These are phyloP conservation scores for Trinorchestia longiramus DNA, from an alignment of 1,140 invertebrate species.

Conservation along the genomic window DNA sequence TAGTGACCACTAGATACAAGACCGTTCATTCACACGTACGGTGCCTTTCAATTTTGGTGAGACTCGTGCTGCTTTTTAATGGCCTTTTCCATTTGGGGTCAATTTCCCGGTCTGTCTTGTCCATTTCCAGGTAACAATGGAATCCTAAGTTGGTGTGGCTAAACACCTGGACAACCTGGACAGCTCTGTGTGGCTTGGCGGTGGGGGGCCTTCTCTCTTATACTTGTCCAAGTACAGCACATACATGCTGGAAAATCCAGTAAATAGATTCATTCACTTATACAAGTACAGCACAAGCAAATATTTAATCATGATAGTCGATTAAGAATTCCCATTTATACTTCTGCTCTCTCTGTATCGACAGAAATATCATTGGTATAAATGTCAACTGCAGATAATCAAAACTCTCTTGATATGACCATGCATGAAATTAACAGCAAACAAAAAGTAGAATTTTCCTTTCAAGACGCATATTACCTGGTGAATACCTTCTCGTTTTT, in stretches of 20 bases:
- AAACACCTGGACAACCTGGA: slow-evolving; percentile 32
- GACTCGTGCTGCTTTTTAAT: slow-evolving; percentile 54
- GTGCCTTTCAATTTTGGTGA: slow-evolving; percentile 33
- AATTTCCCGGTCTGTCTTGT: slow-evolving; percentile 52
- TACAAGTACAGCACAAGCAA: too few relatives aligned
- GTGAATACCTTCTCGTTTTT: background rate
- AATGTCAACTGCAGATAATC: too few relatives aligned
- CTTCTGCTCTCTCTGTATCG: too few relatives aligned
- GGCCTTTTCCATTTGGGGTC: slow-evolving; percentile 49
- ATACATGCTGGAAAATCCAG: background rate
- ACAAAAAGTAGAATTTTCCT: too few relatives aligned
- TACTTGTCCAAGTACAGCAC: background rate
- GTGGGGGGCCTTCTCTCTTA: background rate
- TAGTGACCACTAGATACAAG: background rate
- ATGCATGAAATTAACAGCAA: too few relatives aligned
- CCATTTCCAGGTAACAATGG: slow-evolving; percentile 46
- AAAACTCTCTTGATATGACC: too few relatives aligned
- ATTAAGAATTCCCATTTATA: too few relatives aligned
- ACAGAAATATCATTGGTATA: too few relatives aligned
- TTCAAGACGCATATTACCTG: background rate
- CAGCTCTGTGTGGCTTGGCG: background rate
- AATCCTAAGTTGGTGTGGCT: slow-evolving; percentile 42
- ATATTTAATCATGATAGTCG: too few relatives aligned
- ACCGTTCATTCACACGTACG: background rate
- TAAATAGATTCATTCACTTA: too few relatives aligned